Evolutionary conservation across 2,888 invertebrate genomes (phyloP), one percentile per base, ranked within the genome.

Genomic region (Amorpha juglandis): DNA sequence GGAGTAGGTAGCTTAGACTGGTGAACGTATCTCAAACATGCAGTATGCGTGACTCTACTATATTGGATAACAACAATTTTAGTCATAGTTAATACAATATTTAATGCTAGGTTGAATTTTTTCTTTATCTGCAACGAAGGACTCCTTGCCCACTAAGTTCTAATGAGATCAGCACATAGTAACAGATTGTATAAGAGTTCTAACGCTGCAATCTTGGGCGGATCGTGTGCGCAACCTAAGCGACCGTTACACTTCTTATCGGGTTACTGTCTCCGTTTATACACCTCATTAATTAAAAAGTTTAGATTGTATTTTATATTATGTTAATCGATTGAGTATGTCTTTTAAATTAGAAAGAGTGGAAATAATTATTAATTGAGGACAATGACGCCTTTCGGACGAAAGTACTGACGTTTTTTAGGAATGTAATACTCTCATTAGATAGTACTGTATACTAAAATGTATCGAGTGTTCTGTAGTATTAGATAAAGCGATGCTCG

Each of bases 151-250:
- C 58, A 12, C 27, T 58, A 58, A 42, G 42, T 12, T 58, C 19
- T 58, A 19, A 42, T 58, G 58, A 58, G 58, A 58, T 58, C 42
- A 58, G 58, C 42, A 42, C 58, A 42, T 19, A 58, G 58, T 19
- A 58, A 58, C 58, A 58, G 58, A 58, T 58, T 58, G 58, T 58
- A 42, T 58, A 42, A 58, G 38, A 58, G 58, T 58, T 58, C 42
- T 42, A 42, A 58, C 38, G 38, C 19, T 38, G 58, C 58, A 58
- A 42, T 58, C 58, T 38, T 58, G 58, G 42, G 42, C 58, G 38
- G 52, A 19, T 16, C 42, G 58, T 42, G 19, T 19, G 19, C 19
- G 50, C 16, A 52, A 64, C 16, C 42, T 16, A 58, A 16, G 58
- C 42, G 38, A 42, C 38, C 42, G 58, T 38, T 42, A 42, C 12